Evolutionary conservation across 2,113 vertebrate genomes (phyloP), one percentile per base, ranked within the genome.

Genomic region (Ursus arctos): DNA sequence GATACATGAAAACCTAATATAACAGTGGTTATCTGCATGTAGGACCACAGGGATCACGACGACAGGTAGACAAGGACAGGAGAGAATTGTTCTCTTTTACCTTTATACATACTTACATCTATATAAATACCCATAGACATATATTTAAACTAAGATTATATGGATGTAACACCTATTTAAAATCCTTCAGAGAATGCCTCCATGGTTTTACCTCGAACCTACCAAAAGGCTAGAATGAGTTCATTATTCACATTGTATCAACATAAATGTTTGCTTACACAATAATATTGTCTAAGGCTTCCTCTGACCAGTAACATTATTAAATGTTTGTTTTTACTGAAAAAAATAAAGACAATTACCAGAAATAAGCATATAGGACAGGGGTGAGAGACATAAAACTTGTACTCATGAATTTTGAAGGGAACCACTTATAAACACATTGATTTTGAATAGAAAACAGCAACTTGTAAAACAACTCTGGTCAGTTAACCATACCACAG

Each of bases 341-440:
- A 74, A 49, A 72, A 83, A 53, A 93, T 71, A 84, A 76, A 95
- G 49, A n/a, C 26, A 77, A 33, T 80, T 55, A 72, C 33, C 19
- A 97, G 81, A 96, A 97, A 91, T 16, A 79, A 55, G 26, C 22
- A 57, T 36, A 19, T 26, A 67, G 21, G 65, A 92, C 22, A 80
- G 43, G 79, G 26, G 67, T 7, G 59, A 92, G 79, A 92, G 63
- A 74, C 22, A 16, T 13, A 80, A 82, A 49, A 28, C 13, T 93
- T 76, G 43, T 16, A 80, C 4, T 89, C 49, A 13, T 51, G 76
- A 93, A 84, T 91, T 93, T 80, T 72, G 57, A 94, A 95, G 79
- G 24, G 9, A 57, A 13, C 16, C 57, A 43, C 74, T 86, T 89
- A 67, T 4, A 74, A 81, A 80, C 15, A 18, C 5, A 57, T 74